A percentile compares a stretch with the other conserved stretches of the same genome.
phyloP scores from a whole-genome alignment of 2,113 vertebrate genomes.

The Triplophysa tibetana region DNA sequence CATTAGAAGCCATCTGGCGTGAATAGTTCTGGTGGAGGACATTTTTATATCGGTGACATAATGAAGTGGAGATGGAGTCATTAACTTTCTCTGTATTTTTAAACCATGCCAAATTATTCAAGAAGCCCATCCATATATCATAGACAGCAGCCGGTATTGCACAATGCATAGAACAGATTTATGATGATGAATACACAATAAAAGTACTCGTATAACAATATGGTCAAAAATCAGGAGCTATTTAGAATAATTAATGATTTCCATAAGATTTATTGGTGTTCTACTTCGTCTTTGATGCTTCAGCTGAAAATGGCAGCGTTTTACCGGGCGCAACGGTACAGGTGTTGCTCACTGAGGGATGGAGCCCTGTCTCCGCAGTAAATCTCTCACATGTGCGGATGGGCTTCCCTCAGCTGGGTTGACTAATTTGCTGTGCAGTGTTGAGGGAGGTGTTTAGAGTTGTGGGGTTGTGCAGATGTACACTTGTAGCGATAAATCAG shows the following conservation, averaged over 20 bases:
- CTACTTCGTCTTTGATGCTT: neutral
- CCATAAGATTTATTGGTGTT: neutral
- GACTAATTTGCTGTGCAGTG: slow-evolving; percentile 50
- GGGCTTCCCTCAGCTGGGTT: slow-evolving; percentile 12
- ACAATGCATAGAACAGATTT: neutral
- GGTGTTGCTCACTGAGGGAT: slow-evolving; percentile 20
- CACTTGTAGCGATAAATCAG: slow-evolving; percentile 49
- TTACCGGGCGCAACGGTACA: neutral
- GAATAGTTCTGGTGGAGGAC: slow-evolving; percentile 46
- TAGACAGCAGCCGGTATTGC: neutral
- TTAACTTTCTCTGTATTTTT: slow-evolving; percentile 31
- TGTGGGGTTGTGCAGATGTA: slow-evolving; percentile 29
- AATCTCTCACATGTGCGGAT: slow-evolving; percentile 34
- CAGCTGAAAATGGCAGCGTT: neutral
- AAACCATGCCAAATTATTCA: slow-evolving; percentile 34
- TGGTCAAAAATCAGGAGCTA: too few relatives aligned
- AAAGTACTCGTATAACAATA: neutral
- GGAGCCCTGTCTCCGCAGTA: neutral
- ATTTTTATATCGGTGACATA: slow-evolving; percentile 45
- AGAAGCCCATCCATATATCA: neutral
- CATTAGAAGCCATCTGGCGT: slow-evolving; percentile 46
- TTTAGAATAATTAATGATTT: too few relatives aligned
- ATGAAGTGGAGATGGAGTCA: slow-evolving; percentile 42
- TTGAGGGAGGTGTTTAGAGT: slow-evolving; percentile 45
- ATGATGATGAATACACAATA: neutral